These are phyloP conservation scores for Melanerpes formicivorus DNA, from an alignment of 2,113 vertebrate genomes.

Conservation along the genomic window DNA sequence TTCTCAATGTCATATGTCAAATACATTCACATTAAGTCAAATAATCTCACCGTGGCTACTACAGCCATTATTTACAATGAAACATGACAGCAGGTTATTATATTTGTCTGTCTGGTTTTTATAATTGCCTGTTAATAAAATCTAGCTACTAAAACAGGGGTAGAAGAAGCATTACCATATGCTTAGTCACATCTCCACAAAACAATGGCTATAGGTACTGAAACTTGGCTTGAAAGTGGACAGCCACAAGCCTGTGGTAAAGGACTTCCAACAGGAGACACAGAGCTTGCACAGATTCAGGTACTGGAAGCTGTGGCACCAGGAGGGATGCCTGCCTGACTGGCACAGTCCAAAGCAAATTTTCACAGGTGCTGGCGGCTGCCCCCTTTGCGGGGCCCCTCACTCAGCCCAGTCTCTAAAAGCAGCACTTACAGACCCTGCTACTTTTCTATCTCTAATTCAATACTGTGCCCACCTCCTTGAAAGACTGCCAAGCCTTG, in stretches of 20 bases:
- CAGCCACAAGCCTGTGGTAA: background rate
- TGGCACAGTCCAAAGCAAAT: background rate
- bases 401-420: background rate
- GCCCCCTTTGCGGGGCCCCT: background rate
- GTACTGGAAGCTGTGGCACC: background rate
- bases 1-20: background rate
- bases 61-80: conserved; percentile 4
- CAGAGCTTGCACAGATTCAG: background rate
- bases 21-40: background rate
- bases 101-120: conserved; percentile 17
- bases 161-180: background rate
- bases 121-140: conserved; percentile 40
- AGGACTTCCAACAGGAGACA: background rate
- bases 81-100: background rate
- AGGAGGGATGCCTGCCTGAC: background rate
- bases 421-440: background rate
- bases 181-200: background rate
- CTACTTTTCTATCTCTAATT: background rate
- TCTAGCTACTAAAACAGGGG: background rate
- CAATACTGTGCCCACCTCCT: background rate
- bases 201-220: background rate
- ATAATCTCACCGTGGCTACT: background rate
- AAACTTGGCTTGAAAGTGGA: background rate
- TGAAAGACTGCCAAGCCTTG: background rate
- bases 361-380: background rate